Percentiles rank a stretch among this genome's conserved stretches.
Conservation (phyloP, 2,113 vertebrate species). For the Gymnarchus niloticus region DNA sequence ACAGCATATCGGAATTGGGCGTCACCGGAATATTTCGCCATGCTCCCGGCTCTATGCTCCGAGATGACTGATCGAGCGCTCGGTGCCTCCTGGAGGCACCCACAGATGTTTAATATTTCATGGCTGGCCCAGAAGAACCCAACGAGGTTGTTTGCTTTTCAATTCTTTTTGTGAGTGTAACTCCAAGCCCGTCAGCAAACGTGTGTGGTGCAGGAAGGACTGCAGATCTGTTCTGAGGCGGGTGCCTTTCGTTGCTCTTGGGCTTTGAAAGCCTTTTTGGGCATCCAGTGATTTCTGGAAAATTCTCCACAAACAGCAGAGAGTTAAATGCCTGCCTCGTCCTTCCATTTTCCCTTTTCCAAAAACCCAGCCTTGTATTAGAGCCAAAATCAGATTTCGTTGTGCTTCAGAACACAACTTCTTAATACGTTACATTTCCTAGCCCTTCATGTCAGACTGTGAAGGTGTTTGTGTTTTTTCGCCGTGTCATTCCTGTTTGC, state of each 20-base stretch:
- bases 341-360: background rate
- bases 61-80: background rate
- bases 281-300: background rate
- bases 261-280: background rate
- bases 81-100: background rate
- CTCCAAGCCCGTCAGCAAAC: background rate
- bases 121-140: background rate
- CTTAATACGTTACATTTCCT: background rate
- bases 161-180: background rate
- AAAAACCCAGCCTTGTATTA: background rate
- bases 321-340: background rate
- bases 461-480: background rate
- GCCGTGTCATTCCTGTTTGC: background rate
- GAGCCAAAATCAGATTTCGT: background rate
- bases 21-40: background rate
- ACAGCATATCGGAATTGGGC: background rate
- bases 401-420: background rate
- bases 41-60: background rate
- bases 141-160: background rate
- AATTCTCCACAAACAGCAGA: background rate
- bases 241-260: background rate
- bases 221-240: background rate
- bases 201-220: background rate
- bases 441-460: background rate
- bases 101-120: conserved; percentile 6